Evolutionary conservation across 1,140 invertebrate species (phyloP), one percentile per base, ranked within the genome.

Genomic region (Delia radicum): DNA sequence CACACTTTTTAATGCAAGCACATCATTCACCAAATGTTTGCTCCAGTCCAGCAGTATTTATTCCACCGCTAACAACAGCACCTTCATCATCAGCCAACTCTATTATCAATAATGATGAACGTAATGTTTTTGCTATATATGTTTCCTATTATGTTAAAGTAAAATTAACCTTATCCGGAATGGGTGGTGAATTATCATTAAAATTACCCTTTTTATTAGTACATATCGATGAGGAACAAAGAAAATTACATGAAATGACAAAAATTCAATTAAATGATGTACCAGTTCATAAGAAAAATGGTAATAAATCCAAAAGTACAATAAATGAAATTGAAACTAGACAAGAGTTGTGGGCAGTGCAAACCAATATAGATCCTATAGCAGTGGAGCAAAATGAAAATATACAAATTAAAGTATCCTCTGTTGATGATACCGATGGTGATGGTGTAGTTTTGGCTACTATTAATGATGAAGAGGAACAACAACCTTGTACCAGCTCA

Each of bases 61-160:
- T 80, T 7, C 42, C 21, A 24, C 33, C 15, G 28, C 37, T 8
- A 21, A n/a, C 24, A 55, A 48, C 71, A 2, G 31, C 63, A 61
- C 33, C 72, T 2, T 12, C 18, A 61, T 33, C 72, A 0, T 12
- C 18, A 33, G 33, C 1, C 33, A n/a, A 42, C 15, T 24, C 37
- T 4, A 55, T 26, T 28, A 86, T 86, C 12, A 87, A 90, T 0
- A 55, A 18, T 8, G 91, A 94, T 73, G 93, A 94, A 74, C 89
- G 94, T 72, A 95, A 95, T 81, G 93, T 95, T 2, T 96, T 95
- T 81, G 94, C 94, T 71, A 96, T 96, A 77, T 95, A 95, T 82
- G 94, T 96, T 6, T 94, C 93, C 0, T 96, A 96, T 82, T 96
- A 96, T 79, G 94, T 95, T 0, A 95, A 96, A 90, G 92, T 95